phyloP scores from a whole-genome alignment of 1,140 invertebrate species.

The Drosophila ercepeae region DNA sequence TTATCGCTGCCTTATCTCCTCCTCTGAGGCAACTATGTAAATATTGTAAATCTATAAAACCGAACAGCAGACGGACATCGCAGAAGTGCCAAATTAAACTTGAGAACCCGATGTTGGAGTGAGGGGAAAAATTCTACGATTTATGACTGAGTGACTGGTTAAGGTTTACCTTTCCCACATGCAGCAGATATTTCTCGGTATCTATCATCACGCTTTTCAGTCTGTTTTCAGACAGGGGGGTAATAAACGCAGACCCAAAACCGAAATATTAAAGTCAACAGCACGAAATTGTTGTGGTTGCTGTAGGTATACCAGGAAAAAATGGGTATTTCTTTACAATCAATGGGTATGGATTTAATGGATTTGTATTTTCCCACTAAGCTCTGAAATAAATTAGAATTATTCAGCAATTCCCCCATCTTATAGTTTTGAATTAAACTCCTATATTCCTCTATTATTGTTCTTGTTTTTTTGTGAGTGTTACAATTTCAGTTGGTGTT shows the following conservation, averaged over 20 bases:
- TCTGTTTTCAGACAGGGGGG: slow-evolving; percentile 19
- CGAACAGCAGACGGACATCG: slow-evolving; percentile 26
- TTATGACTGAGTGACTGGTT: slow-evolving; percentile 48
- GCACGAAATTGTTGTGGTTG: slow-evolving; percentile 45
- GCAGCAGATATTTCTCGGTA: slow-evolving; percentile 28
- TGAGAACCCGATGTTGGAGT: slow-evolving; percentile 3
- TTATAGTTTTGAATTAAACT: not conserved
- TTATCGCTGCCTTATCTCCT: slow-evolving; percentile 51
- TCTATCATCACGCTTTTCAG: slow-evolving; percentile 34
- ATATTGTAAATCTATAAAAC: slow-evolving; percentile 66
- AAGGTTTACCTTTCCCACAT: slow-evolving; percentile 75
- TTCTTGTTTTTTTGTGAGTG: slow-evolving; percentile 3
- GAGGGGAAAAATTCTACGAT: slow-evolving; percentile 21
- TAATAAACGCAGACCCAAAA: slow-evolving; percentile 30
- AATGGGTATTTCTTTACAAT: not conserved
- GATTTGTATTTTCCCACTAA: not conserved
- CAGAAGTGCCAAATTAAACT: slow-evolving; percentile 60
- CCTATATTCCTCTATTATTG: not conserved
- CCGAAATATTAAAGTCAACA: slow-evolving; percentile 75
- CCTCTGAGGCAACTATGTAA: slow-evolving; percentile 46
- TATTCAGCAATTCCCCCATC: no score
- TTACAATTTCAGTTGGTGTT: slow-evolving; percentile 22
- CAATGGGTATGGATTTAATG: not conserved
- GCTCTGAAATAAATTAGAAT: not conserved
- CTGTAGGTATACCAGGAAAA: not conserved